Conservation (phyloP, 2,113 vertebrate genomes). For the Balaenoptera acutorostrata region DNA sequence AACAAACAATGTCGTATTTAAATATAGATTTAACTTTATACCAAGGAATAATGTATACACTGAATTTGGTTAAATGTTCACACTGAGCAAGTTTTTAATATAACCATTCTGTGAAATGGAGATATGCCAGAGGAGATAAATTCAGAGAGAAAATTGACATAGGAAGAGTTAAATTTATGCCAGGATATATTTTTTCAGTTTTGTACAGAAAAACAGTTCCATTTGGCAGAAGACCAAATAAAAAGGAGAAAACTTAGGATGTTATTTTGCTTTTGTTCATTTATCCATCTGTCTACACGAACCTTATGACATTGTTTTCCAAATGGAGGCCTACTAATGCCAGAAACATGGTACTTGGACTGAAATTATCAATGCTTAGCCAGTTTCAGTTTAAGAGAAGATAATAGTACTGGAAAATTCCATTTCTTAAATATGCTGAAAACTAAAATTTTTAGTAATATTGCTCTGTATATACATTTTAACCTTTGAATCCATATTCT, state of each 20-base stretch:
- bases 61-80: background rate
- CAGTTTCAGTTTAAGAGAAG: constrained; percentile 63
- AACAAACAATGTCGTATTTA: background rate
- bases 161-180: constrained; percentile 32
- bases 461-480: background rate
- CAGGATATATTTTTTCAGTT: background rate
- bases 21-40: background rate
- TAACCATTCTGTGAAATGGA: background rate
- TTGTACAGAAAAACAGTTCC: constrained; percentile 38
- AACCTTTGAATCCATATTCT: background rate
- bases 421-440: background rate
- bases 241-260: constrained; percentile 6
- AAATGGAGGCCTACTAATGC: constrained; percentile 46
- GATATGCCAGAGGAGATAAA: background rate
- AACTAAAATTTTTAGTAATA: background rate
- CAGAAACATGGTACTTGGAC: constrained; percentile 34
- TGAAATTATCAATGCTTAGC: constrained; percentile 23
- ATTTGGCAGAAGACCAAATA: constrained; percentile 51
- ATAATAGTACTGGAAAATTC: background rate
- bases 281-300: constrained; percentile 61
- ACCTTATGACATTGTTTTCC: constrained; percentile 49
- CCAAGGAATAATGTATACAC: background rate
- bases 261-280: constrained; percentile 65
- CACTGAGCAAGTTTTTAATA: background rate
- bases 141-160: constrained; percentile 12